Base-by-base conservation (phyloP, 1,140 invertebrate genomes). In the Drosophila erecta region DNA sequence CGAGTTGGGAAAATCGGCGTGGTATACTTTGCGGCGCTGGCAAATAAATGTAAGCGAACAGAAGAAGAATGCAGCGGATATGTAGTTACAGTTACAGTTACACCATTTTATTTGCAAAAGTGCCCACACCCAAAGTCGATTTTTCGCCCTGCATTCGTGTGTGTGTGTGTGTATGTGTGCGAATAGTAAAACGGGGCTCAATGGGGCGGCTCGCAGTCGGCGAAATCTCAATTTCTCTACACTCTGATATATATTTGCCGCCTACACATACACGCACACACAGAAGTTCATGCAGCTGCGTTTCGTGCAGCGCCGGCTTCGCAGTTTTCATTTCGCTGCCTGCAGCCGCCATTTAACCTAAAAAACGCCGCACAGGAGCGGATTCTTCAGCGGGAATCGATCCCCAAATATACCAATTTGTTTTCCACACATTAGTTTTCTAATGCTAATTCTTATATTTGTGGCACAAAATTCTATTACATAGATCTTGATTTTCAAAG, bases 41-140 rank as follows among this genome's bases (percentile, higher is more conserved):
- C 56, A 11, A 73, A 61, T 56, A 55, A 81, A 89, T 71, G 83
- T 86, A 89, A 89, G 83, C 43, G 47, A 70, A 56, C 55, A 35
- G n/a, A 41, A 41, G 15, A 15, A 58, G 53, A 69, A 46, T 43
- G 14, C 11, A 20, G n/a, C 35, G 55, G 27, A 53, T 35, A 59
- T 50, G n/a, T 44, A 44, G 37, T 38, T 38, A 38, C 37, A 61
- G 46, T 60, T 57, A 83, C 76, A 54, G 47, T 60, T 60, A 83
- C 76, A 54, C 43, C 51, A 62, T 72, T 61, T 70, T 61, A 44
- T 58, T 85, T 65, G 35, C 22, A 17, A 75, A 78, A 75, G 38
- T 79, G 76, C 84, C 76, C 79, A 87, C 84, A 89, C 83, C 84
- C 83, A 89, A 84, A 70, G 79, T 89, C 83, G 84, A 89, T 89